Evolutionary conservation across 2,113 vertebrate species (phyloP).

Genomic region (Dolichotis patagonum): DNA sequence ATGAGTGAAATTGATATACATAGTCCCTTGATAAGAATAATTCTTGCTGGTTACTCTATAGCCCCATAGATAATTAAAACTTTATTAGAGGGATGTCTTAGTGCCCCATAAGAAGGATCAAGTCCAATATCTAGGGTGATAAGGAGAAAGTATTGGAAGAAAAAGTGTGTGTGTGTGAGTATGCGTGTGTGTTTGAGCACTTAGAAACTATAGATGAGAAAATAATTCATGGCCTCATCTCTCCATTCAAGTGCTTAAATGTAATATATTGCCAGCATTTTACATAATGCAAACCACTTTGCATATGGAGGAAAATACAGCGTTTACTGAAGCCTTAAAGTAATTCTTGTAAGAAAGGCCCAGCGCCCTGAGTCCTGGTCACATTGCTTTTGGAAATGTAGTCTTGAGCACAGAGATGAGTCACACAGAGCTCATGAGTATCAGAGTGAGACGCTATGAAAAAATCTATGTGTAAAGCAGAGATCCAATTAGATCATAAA

Average conservation of each 20-base stretch:
- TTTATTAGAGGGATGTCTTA: constrained; percentile 14
- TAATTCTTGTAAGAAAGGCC: background rate
- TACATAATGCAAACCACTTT: background rate
- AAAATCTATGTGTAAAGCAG: background rate
- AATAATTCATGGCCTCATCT: background rate
- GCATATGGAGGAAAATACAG: background rate
- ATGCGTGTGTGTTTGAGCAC: background rate
- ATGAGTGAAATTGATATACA: background rate
- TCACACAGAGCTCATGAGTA: background rate
- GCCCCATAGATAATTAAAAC: background rate
- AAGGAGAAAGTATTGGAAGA: background rate
- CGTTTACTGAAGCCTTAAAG: background rate
- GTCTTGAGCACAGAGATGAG: background rate
- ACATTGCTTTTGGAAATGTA: background rate
- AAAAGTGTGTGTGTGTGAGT: background rate
- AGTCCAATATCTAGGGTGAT: background rate
- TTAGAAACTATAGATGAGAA: background rate
- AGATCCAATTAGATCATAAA: background rate
- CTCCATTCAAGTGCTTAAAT: background rate
- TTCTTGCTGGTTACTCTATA: background rate
- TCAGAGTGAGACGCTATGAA: background rate
- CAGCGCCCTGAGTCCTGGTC: background rate
- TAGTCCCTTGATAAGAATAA: background rate
- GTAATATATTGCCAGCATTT: background rate
- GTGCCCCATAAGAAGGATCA: background rate